Evolutionary conservation across 2,113 vertebrate species (phyloP).

Genomic region (Eretmodus cyanostictus): DNA sequence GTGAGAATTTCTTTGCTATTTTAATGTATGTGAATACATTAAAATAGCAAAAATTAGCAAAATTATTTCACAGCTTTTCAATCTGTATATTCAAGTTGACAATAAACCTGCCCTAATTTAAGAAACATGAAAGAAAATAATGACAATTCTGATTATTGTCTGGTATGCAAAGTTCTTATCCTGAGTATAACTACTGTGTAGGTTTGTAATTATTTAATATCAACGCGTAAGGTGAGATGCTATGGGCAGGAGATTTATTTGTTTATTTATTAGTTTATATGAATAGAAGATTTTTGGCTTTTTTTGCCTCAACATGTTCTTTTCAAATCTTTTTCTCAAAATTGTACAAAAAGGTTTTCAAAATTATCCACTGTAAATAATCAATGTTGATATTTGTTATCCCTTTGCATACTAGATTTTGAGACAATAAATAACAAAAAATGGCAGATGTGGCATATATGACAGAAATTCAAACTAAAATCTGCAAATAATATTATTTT

Average conservation of each 20-base stretch:
- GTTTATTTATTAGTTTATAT: background rate
- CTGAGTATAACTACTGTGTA: background rate
- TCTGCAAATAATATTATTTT: background rate
- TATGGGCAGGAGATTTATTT: background rate
- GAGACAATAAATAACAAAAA: background rate
- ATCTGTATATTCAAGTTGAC: background rate
- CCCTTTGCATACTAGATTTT: background rate
- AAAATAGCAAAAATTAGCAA: background rate
- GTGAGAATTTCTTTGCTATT: background rate
- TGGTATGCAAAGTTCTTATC: background rate
- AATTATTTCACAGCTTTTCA: background rate
- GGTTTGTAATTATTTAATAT: background rate
- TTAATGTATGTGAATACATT: background rate
- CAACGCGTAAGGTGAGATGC: background rate
- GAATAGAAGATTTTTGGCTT: background rate
- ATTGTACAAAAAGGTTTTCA: background rate
- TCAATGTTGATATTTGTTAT: background rate
- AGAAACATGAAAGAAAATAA: background rate
- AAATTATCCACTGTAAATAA: background rate
- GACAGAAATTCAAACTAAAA: background rate
- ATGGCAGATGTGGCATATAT: background rate
- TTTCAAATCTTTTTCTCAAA: background rate
- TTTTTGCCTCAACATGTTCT: background rate
- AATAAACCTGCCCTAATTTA: background rate
- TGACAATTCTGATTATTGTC: background rate